Conservation (phyloP, 2,113 vertebrate species). For the Lepus timidus region DNA sequence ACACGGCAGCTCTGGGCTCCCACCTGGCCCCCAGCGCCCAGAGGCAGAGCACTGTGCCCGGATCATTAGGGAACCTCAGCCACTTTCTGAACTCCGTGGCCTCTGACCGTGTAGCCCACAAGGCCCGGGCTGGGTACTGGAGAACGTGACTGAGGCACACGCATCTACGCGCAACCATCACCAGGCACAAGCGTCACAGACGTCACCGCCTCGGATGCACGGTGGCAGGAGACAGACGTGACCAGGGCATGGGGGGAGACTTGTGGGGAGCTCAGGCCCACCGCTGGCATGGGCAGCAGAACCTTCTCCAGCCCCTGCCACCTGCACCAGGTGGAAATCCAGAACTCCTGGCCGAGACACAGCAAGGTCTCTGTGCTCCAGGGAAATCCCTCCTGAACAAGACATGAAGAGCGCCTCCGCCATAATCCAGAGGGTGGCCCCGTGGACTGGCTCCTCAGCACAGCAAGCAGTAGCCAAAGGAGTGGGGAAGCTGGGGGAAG, state of each 20-base stretch:
- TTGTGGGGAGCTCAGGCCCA: neutral
- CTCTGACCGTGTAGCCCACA: neutral
- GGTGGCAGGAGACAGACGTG: neutral
- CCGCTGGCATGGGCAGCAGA: neutral
- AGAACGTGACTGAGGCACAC: neutral
- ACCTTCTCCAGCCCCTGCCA: neutral
- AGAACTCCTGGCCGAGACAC: neutral
- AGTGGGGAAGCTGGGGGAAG: neutral
- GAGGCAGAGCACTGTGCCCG: neutral
- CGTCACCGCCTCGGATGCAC: neutral
- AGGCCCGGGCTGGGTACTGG: neutral
- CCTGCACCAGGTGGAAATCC: neutral
- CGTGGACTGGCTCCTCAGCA: neutral
- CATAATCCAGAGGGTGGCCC: neutral
- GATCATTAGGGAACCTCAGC: neutral
- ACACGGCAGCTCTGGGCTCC: neutral
- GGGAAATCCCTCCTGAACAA: neutral
- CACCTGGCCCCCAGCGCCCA: neutral
- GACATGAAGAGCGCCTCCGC: neutral
- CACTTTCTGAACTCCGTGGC: conserved; percentile 11
- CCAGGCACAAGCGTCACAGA: neutral
- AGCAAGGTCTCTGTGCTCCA: neutral
- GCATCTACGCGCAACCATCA: neutral
- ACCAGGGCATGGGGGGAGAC: neutral
- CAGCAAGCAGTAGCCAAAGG: neutral